Evolutionary conservation across 2,113 vertebrate genomes (phyloP).

Genomic region (Rhabdomys dilectus): DNA sequence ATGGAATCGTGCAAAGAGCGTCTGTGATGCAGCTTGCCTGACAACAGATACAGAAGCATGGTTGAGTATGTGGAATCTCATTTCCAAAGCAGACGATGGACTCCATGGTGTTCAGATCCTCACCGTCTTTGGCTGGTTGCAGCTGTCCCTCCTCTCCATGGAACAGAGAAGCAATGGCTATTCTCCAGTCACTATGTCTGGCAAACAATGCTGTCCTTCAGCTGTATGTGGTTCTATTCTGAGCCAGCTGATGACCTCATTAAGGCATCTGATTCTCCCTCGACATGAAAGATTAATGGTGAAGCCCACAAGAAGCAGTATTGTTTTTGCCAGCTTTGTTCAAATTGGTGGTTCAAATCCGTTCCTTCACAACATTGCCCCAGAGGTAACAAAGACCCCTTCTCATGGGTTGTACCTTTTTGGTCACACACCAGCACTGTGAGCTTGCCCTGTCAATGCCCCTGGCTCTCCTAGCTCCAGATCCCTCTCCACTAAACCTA

Average conservation of each 20-base stretch:
- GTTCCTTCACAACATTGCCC: conserved; percentile 46
- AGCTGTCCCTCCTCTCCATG: neutral
- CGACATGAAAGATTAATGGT: conserved; percentile 35
- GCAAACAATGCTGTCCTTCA: conserved; percentile 2
- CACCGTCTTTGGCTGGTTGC: fast-evolving
- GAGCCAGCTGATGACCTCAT: neutral
- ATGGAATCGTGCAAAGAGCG: neutral
- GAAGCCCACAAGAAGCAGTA: conserved; percentile 11
- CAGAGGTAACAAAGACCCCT: conserved; percentile 13
- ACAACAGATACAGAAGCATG: neutral
- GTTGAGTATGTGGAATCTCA: neutral
- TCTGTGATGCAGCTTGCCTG: too few relatives aligned
- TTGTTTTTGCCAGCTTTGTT: conserved; percentile 62
- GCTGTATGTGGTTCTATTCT: neutral
- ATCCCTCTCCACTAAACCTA: fast-evolving
- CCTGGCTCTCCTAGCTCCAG: neutral
- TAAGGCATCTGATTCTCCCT: neutral
- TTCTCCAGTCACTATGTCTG: neutral
- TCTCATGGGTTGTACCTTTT: neutral
- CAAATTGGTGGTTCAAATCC: conserved; percentile 14
- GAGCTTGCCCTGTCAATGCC: neutral
- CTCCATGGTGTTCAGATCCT: fast-evolving
- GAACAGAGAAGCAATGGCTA: neutral
- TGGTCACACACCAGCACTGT: neutral
- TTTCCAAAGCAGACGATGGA: neutral